Percentiles rank a stretch among this genome's conserved stretches.
Conservation (phyloP, 2,888 invertebrate species). For the Rhingia campestris region DNA sequence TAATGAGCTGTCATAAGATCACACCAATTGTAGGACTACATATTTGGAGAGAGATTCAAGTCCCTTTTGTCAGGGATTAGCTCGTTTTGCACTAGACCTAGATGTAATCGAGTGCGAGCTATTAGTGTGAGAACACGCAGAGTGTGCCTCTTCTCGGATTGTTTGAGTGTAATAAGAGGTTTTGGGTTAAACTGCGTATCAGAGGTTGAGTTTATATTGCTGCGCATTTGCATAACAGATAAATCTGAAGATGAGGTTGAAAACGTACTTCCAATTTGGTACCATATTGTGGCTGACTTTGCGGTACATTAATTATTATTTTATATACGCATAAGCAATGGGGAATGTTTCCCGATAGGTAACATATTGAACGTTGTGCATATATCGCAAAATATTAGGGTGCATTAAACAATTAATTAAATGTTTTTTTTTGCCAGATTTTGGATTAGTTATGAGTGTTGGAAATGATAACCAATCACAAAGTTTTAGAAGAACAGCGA, state of each 20-base stretch:
- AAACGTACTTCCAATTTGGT: background rate
- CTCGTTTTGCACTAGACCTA: constrained; percentile 15
- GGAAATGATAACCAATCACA: too few relatives aligned
- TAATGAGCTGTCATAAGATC: constrained; percentile 74
- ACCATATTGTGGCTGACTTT: background rate
- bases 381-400: too few relatives aligned
- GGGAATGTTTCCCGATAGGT: too few relatives aligned
- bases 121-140: constrained; percentile 12
- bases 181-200: constrained; percentile 48
- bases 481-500: too few relatives aligned
- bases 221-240: constrained; percentile 49
- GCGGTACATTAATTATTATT: background rate
- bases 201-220: constrained; percentile 13
- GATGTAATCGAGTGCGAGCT: constrained; percentile 37
- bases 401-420: too few relatives aligned
- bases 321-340: background rate
- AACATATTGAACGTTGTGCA: too few relatives aligned
- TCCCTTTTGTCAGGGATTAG: constrained; percentile 57
- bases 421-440: too few relatives aligned
- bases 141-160: constrained; percentile 25
- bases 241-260: too few relatives aligned
- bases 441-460: too few relatives aligned
- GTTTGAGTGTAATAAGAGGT: constrained; percentile 29
- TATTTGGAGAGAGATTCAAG: constrained; percentile 24
- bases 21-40: constrained; percentile 28